These are phyloP conservation scores for Paramisgurnus dabryanus DNA, from an alignment of 2,113 vertebrate genomes.

Conservation along the genomic window DNA sequence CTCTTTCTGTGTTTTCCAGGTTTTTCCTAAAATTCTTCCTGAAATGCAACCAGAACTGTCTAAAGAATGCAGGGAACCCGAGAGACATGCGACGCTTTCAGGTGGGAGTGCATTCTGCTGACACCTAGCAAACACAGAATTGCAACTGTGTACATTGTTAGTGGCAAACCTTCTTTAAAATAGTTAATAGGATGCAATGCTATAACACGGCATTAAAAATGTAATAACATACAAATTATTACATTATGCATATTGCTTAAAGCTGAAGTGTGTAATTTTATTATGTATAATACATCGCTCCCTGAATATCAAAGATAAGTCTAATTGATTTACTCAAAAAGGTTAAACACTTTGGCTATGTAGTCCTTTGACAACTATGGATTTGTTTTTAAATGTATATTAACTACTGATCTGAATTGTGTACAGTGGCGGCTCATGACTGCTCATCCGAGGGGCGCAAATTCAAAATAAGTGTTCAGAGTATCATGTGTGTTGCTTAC, in stretches of 20 bases:
- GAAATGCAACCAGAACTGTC: conserved; percentile 92
- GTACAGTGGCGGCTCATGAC: too few relatives aligned
- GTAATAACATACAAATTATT: background rate
- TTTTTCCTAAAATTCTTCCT: conserved; percentile 93
- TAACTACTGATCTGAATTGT: background rate
- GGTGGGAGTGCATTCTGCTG: conserved; percentile 64
- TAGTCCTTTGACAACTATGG: background rate
- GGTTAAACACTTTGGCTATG: too few relatives aligned
- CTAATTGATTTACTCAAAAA: too few relatives aligned
- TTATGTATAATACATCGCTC: background rate
- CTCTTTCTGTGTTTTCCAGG: conserved; percentile 69
- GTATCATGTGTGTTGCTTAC: too few relatives aligned
- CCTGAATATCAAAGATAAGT: too few relatives aligned
- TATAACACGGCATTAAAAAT: background rate
- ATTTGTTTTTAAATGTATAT: background rate
- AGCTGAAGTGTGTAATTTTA: background rate
- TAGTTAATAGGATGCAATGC: background rate
- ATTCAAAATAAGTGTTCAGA: too few relatives aligned
- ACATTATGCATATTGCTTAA: background rate
- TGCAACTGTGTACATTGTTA: background rate
- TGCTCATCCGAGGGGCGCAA: too few relatives aligned
- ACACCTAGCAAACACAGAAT: background rate
- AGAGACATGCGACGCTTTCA: conserved; percentile 91
- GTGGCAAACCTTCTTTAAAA: background rate
- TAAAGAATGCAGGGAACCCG: conserved; percentile 92